A percentile compares a stretch with the other conserved stretches of the same genome.
phyloP scores from a whole-genome alignment of 2,113 vertebrate genomes.

The Taxidea taxus region DNA sequence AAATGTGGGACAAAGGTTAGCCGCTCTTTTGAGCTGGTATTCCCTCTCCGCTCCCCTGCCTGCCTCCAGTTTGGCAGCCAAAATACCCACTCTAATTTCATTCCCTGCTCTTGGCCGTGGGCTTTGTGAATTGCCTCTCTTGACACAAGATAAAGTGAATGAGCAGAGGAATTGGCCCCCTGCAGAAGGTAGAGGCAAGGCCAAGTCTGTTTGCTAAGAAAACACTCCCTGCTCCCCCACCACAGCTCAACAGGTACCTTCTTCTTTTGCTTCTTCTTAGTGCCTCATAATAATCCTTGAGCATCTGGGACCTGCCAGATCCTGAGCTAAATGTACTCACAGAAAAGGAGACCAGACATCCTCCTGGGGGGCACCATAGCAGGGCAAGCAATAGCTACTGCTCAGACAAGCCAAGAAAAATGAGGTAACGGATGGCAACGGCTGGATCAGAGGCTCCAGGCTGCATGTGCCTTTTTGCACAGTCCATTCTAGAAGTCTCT shows the following conservation, averaged over 20 bases:
- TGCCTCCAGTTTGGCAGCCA: slow-evolving; percentile 74
- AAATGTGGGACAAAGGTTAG: slow-evolving; percentile 76
- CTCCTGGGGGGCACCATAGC: too few species aligned
- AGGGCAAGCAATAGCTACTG: not conserved
- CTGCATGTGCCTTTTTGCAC: not conserved
- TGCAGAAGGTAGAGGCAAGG: slow-evolving; percentile 61
- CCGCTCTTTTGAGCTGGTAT: slow-evolving; percentile 67
- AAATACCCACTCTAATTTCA: slow-evolving; percentile 73
- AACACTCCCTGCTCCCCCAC: slow-evolving; percentile 51
- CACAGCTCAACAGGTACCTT: slow-evolving; percentile 45
- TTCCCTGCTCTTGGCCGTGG: slow-evolving; percentile 49
- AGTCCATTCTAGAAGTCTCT: not conserved
- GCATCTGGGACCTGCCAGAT: not conserved
- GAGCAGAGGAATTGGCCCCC: slow-evolving; percentile 62
- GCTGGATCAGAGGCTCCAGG: not conserved
- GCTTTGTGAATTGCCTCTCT: slow-evolving; percentile 67
- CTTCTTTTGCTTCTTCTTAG: slow-evolving; percentile 16
- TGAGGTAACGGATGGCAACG: fast-evolving
- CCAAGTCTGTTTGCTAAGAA: slow-evolving; percentile 63
- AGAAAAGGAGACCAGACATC: not conserved
- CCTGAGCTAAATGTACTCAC: not conserved
- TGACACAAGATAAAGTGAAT: slow-evolving; percentile 73
- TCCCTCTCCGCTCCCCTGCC: not conserved
- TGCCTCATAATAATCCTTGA: slow-evolving; percentile 51
- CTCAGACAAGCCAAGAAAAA: not conserved